Percentiles rank a stretch among this genome's conserved stretches.
phyloP scores from a whole-genome alignment of 2,113 vertebrate species.

The Microtus ochrogaster region DNA sequence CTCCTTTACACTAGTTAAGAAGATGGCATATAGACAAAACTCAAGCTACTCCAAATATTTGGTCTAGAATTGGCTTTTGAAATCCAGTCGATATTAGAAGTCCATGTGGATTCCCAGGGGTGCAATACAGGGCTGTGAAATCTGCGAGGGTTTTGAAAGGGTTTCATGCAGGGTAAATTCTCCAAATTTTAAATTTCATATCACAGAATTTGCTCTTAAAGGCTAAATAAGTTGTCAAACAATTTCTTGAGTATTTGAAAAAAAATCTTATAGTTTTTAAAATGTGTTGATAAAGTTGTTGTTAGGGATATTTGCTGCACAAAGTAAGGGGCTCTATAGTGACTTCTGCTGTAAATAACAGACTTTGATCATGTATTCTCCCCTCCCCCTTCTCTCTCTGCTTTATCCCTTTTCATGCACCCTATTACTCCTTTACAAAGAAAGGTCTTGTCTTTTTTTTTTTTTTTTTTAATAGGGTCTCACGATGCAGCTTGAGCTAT shows the following conservation, averaged over 20 bases:
- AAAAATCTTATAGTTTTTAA: constrained; percentile 18
- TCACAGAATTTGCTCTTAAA: constrained; percentile 71
- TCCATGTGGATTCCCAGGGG: constrained; percentile 83
- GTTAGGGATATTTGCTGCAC: background rate
- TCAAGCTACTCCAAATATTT: constrained; percentile 89
- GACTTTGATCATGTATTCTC: background rate
- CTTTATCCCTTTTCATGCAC: background rate
- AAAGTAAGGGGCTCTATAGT: background rate
- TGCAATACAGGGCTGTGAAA: constrained; percentile 81
- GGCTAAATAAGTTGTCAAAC: constrained; percentile 69
- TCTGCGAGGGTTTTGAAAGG: constrained; percentile 82
- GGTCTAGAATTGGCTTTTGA: constrained; percentile 85
- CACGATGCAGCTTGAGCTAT: background rate
- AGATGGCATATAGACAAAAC: constrained; percentile 85
- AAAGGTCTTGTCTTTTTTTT: background rate
- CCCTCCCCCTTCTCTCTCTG: background rate
- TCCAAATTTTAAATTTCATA: constrained; percentile 82
- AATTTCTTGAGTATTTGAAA: constrained; percentile 69
- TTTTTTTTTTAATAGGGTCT: too few relatives aligned
- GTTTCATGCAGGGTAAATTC: constrained; percentile 82
- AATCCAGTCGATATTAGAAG: constrained; percentile 84
- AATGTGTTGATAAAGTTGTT: background rate
- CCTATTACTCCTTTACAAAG: background rate
- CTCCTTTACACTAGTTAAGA: constrained; percentile 76
- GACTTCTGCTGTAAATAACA: background rate